phyloP scores from a whole-genome alignment of 2,797 vertebrate genomes.

The Hydrocynus forskahlii region DNA sequence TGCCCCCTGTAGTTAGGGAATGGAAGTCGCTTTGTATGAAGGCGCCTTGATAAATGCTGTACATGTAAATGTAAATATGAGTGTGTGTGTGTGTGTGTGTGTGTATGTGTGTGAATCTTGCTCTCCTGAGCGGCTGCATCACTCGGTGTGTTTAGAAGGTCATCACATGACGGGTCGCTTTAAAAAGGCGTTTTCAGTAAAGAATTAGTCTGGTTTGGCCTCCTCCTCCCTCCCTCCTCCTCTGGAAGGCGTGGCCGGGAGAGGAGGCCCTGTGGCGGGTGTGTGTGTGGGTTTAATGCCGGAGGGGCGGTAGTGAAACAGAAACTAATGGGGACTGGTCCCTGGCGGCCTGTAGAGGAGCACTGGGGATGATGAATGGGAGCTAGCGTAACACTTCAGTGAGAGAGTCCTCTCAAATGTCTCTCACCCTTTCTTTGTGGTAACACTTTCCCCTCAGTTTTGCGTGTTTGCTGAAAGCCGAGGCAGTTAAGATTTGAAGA shows the following conservation, averaged over 20 bases:
- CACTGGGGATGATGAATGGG: slow-evolving; percentile 1
- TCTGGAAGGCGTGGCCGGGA: not conserved
- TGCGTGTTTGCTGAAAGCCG: not conserved
- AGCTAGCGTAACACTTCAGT: not conserved
- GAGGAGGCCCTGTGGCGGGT: not conserved
- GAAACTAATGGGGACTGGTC: not conserved
- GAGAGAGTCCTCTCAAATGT: not conserved
- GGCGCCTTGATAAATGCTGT: too few species aligned
- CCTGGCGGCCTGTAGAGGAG: not conserved
- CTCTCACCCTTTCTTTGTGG: not conserved
- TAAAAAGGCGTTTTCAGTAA: not conserved
- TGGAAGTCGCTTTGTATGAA: too few species aligned
- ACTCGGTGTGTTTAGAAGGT: not conserved
- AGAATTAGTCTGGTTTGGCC: not conserved
- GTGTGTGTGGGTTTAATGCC: not conserved
- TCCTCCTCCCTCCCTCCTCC: not conserved
- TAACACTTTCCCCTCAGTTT: not conserved
- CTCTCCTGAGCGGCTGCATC: not conserved
- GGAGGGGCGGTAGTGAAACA: not conserved
- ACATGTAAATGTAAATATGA: too few species aligned
- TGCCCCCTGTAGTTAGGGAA: too few species aligned
- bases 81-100: too few species aligned
- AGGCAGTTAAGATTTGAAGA: not conserved
- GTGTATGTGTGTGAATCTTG: too few species aligned
- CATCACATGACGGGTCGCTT: not conserved